Conservation (phyloP, 1,140 invertebrate genomes). For the Hestina assimilis region DNA sequence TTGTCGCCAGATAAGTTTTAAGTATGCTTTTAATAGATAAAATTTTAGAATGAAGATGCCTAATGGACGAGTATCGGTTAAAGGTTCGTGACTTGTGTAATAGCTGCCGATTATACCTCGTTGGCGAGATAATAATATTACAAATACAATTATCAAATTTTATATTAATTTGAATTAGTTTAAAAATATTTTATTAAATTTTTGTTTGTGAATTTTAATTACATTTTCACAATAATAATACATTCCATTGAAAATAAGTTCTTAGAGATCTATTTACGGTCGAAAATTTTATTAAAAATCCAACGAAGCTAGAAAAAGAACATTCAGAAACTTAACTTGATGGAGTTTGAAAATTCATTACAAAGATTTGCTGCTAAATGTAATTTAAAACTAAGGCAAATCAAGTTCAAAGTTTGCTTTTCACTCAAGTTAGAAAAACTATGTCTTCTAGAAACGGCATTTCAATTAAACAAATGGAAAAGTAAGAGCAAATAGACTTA, state of each 20-base stretch:
- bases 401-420: background rate
- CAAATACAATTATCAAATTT: too few species aligned
- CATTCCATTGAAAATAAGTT: background rate
- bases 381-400: conserved; percentile 2
- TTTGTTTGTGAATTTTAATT: too few species aligned
- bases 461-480: background rate
- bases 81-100: too few species aligned
- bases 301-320: conserved; percentile 4
- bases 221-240: too few species aligned
- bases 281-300: conserved; percentile 5
- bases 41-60: too few species aligned
- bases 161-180: too few species aligned
- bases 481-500: background rate
- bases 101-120: too few species aligned
- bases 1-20: background rate
- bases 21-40: background rate
- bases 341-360: conserved; percentile 10
- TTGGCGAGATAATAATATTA: too few species aligned
- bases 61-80: too few species aligned
- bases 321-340: conserved; percentile 8
- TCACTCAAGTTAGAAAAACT: background rate
- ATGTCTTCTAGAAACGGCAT: background rate
- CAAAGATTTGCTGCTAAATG: conserved; percentile 10
- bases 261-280: background rate
- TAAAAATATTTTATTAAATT: too few species aligned